Evolutionary conservation across 1,140 invertebrate species (phyloP).

Genomic region (Ips typographus): DNA sequence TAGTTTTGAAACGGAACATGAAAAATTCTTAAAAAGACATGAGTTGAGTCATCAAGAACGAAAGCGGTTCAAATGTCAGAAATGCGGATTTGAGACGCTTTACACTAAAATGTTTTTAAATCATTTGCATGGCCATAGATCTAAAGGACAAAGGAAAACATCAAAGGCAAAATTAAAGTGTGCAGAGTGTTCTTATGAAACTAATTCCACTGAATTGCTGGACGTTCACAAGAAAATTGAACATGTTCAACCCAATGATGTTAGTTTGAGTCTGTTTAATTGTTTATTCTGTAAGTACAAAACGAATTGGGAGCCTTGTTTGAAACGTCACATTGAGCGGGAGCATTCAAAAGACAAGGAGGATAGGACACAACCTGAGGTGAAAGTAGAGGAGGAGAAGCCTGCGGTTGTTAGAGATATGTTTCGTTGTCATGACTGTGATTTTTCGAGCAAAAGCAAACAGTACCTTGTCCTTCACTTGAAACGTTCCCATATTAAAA

Average conservation of each 20-base stretch:
- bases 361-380: conserved; percentile 7
- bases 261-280: conserved; percentile 15
- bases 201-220: conserved; percentile 15
- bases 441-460: conserved; percentile 29
- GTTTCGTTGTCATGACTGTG: conserved; percentile 28
- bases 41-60: conserved; percentile 19
- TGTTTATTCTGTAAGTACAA: conserved; percentile 30
- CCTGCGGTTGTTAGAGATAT: background rate
- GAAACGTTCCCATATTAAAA: conserved; percentile 19
- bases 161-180: conserved; percentile 15
- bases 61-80: conserved; percentile 20
- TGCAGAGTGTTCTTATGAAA: conserved; percentile 23
- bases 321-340: conserved; percentile 30
- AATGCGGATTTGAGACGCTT: conserved; percentile 28
- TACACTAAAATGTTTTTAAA: conserved; percentile 26
- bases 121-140: conserved; percentile 21
- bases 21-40: conserved; percentile 29
- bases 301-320: conserved; percentile 35
- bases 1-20: conserved; percentile 27
- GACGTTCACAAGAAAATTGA: conserved; percentile 29
- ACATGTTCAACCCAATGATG: conserved; percentile 9
- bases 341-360: conserved; percentile 12
- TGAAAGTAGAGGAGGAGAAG: conserved; percentile 15
- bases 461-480: conserved; percentile 30
- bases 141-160: conserved; percentile 8